phyloP scores from a whole-genome alignment of 2,113 vertebrate genomes.

The Poeciliopsis retropinna region DNA sequence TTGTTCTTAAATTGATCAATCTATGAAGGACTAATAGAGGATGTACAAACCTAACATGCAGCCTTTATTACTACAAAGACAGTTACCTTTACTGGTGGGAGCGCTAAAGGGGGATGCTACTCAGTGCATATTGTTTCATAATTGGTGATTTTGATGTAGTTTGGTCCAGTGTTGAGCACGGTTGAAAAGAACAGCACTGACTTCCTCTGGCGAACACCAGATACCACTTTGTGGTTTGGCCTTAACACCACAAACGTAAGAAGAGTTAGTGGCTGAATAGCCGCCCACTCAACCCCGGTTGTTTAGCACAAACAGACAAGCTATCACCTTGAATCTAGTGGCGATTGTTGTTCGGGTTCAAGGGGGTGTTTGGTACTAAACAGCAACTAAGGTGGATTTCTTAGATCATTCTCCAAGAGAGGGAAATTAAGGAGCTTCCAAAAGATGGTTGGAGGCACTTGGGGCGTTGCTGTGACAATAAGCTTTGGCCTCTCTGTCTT shows the following conservation, averaged over 20 bases:
- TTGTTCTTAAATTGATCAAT: not conserved
- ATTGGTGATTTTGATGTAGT: too few relatives aligned
- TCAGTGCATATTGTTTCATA: too few relatives aligned
- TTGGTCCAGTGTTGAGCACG: too few relatives aligned
- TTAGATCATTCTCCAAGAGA: not conserved
- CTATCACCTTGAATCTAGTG: not conserved
- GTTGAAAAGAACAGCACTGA: too few relatives aligned
- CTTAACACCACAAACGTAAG: too few relatives aligned
- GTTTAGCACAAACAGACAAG: not conserved
- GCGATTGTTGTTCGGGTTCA: not conserved
- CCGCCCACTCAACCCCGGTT: not conserved
- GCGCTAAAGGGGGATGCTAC: too few relatives aligned
- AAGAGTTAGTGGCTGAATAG: too few relatives aligned
- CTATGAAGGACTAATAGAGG: not conserved
- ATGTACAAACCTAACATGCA: not conserved
- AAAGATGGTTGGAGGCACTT: conserved; percentile 30
- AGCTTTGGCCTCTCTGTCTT: conserved; percentile 33
- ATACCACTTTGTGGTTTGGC: too few relatives aligned
- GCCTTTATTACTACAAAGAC: not conserved
- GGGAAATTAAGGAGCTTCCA: conserved; percentile 3
- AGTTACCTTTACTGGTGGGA: too few relatives aligned
- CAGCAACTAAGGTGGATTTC: not conserved
- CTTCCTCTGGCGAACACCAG: too few relatives aligned
- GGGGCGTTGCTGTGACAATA: conserved; percentile 52
- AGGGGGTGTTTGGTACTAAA: not conserved